A percentile compares a stretch with the other conserved stretches of the same genome.
phyloP scores from a whole-genome alignment of 2,888 invertebrate species.

The Platycnemis pennipes region DNA sequence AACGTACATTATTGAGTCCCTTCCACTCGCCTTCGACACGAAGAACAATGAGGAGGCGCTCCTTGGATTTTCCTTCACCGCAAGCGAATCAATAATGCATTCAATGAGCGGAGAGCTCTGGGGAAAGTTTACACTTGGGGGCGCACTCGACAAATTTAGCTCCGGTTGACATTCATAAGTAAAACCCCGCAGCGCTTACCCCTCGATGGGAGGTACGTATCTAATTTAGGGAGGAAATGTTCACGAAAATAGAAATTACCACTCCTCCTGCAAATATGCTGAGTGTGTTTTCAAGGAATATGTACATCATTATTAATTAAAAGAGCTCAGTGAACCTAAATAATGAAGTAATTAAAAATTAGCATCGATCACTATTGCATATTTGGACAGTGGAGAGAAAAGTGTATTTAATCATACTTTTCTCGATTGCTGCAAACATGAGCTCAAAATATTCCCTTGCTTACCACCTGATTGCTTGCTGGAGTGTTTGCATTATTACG shows the following conservation, averaged over 20 bases:
- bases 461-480: too few species aligned
- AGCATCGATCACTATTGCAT: too few species aligned
- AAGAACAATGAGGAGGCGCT: slow-evolving; percentile 15
- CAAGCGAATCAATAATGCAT: slow-evolving; percentile 31
- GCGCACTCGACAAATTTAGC: neutral
- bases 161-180: neutral
- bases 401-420: too few species aligned
- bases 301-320: too few species aligned
- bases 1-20: slow-evolving; percentile 6
- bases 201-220: neutral
- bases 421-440: too few species aligned
- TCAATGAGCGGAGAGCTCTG: neutral
- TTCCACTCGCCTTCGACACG: neutral
- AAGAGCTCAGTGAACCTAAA: too few species aligned
- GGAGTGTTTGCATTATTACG: too few species aligned
- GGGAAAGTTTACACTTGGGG: neutral
- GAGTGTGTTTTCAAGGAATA: neutral
- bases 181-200: neutral
- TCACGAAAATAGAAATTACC: neutral
- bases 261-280: too few species aligned
- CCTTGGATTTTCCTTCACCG: slow-evolving; percentile 21
- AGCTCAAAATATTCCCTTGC: too few species aligned
- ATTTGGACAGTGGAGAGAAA: too few species aligned
- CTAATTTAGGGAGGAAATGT: neutral
- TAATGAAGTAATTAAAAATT: too few species aligned